Conservation (phyloP, 2,888 invertebrate species). For the Ametastegia equiseti region DNA sequence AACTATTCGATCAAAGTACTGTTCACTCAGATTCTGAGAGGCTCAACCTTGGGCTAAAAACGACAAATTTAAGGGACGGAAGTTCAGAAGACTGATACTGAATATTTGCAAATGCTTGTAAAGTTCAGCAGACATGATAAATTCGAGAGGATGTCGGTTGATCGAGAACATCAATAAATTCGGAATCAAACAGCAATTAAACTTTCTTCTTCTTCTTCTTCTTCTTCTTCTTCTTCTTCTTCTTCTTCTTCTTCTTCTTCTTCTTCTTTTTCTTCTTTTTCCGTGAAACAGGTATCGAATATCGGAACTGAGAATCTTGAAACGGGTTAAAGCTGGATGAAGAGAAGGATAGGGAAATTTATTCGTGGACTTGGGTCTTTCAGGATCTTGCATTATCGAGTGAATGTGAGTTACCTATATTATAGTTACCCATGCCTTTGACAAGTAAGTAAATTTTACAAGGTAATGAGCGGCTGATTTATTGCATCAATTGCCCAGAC, state of each 20-base stretch:
- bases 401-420: constrained; percentile 11
- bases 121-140: background rate
- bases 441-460: constrained; percentile 43
- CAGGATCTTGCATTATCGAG: background rate
- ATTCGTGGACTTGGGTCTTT: background rate
- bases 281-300: background rate
- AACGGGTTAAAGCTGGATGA: background rate
- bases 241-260: no score
- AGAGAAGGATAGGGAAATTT: constrained; percentile 3
- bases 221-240: no score
- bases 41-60: background rate
- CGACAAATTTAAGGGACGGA: background rate
- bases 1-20: background rate
- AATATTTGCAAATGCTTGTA: background rate
- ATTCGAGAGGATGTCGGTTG: background rate
- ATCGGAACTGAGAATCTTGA: background rate
- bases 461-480: constrained; percentile 41
- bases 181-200: background rate
- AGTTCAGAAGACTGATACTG: background rate
- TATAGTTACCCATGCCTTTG: background rate
- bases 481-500: constrained; percentile 38
- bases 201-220: background rate
- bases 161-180: background rate
- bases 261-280: background rate
- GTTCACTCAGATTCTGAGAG: background rate